A percentile compares a stretch with the other conserved stretches of the same genome.
Conservation (phyloP, 1,140 invertebrate genomes). For the Pinna nobilis region DNA sequence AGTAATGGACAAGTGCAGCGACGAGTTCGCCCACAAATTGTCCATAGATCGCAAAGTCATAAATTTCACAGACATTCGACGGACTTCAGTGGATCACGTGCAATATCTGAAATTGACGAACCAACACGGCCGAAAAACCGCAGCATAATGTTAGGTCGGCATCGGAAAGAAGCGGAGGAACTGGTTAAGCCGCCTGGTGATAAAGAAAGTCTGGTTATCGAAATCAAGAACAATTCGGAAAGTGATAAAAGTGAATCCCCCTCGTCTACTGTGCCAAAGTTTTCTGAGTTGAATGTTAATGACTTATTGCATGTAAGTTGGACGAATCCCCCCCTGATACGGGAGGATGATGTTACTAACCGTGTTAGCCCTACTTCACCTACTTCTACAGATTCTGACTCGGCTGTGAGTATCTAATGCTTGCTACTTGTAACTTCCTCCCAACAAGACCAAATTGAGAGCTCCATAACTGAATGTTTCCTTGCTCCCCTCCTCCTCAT, state of each 20-base stretch:
- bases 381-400: slow-evolving; percentile 44
- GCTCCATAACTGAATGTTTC: too few species aligned
- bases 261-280: background rate
- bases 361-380: slow-evolving; percentile 28
- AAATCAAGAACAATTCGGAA: slow-evolving; percentile 30
- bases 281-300: slow-evolving; percentile 54
- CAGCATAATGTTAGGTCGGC: slow-evolving; percentile 3
- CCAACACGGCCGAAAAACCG: background rate
- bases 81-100: slow-evolving; percentile 26
- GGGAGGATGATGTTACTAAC: slow-evolving; percentile 44
- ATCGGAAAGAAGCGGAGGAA: slow-evolving; percentile 19
- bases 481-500: too few species aligned
- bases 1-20: slow-evolving; percentile 25
- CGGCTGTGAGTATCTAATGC: slow-evolving; percentile 62
- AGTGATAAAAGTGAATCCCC: slow-evolving; percentile 14
- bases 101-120: slow-evolving; percentile 4
- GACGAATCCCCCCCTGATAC: slow-evolving; percentile 38
- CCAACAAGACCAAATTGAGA: slow-evolving; percentile 9
- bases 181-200: background rate
- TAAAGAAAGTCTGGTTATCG: background rate
- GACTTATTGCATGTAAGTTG: slow-evolving; percentile 68
- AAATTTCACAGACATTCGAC: slow-evolving; percentile 8
- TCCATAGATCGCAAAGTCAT: slow-evolving; percentile 32
- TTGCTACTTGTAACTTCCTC: slow-evolving; percentile 24
- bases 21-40: slow-evolving; percentile 4